Conservation (phyloP, 2,797 vertebrate species). For the Peromyscus attwateri region DNA sequence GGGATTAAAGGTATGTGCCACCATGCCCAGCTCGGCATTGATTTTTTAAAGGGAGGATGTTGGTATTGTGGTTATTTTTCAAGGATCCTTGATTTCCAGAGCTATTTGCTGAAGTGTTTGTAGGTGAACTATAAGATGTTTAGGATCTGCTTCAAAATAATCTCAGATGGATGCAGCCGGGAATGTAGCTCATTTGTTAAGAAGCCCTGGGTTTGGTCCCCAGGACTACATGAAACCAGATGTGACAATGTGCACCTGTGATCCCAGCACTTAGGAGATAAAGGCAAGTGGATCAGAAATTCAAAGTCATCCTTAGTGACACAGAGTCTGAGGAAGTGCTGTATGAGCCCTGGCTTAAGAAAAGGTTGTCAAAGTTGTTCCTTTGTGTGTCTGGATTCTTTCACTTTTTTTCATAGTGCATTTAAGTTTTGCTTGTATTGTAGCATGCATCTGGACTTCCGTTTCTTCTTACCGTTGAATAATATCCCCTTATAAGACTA, state of each 20-base stretch:
- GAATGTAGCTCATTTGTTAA: neutral
- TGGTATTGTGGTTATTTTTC: neutral
- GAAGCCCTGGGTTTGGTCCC: neutral
- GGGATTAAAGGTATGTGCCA: too few species aligned
- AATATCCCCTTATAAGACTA: neutral
- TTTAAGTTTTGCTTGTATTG: neutral
- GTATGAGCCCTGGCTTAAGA: neutral
- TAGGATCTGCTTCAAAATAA: neutral
- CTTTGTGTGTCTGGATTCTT: neutral
- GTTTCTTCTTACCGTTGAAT: neutral
- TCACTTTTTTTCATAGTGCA: neutral
- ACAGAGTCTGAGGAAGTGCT: neutral
- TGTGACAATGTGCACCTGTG: too few species aligned
- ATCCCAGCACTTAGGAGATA: neutral
- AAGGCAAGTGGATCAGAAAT: neutral
- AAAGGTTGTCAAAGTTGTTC: neutral
- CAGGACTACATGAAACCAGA: neutral
- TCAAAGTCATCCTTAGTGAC: neutral
- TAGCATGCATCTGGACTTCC: neutral
- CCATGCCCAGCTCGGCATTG: too few species aligned
- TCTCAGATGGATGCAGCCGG: neutral
- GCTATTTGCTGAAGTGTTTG: neutral
- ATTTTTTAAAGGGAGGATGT: neutral
- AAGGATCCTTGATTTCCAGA: slow-evolving; percentile 36
- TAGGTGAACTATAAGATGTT: neutral